Percentiles rank a stretch among this genome's conserved stretches.
Conservation (phyloP, 2,888 invertebrate genomes). For the Andrena praecox region DNA sequence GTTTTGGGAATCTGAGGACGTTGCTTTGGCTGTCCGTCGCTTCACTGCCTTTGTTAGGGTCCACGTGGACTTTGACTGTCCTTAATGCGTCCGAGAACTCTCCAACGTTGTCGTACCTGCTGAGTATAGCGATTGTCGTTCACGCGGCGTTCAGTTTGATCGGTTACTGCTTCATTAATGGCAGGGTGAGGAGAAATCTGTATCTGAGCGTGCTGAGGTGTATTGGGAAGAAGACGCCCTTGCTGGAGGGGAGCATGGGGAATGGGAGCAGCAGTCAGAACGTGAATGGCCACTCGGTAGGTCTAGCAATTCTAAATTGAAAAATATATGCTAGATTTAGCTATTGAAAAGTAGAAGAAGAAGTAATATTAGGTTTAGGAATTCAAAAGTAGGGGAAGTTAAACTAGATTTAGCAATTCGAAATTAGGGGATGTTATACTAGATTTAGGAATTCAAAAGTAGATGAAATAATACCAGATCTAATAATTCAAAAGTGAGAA, state of each 20-base stretch:
- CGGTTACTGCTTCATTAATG: constrained; percentile 95
- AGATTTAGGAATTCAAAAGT: too few species aligned
- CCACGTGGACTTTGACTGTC: constrained; percentile 94
- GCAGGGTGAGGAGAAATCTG: constrained; percentile 92
- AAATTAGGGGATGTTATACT: too few species aligned
- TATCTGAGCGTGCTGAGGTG: constrained; percentile 90
- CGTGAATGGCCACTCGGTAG: constrained; percentile 88
- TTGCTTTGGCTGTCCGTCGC: constrained; percentile 95
- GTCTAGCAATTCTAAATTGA: background rate
- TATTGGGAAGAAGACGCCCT: constrained; percentile 93
- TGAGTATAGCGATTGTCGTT: constrained; percentile 91
- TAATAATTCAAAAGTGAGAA: background rate
- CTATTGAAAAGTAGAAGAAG: background rate
- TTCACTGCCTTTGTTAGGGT: constrained; percentile 93
- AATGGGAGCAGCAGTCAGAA: constrained; percentile 91
- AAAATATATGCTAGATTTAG: too few species aligned
- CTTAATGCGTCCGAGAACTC: constrained; percentile 91
- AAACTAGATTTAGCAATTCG: too few species aligned
- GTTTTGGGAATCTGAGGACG: constrained; percentile 89
- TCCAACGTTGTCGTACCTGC: constrained; percentile 90
- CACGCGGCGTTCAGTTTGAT: constrained; percentile 94
- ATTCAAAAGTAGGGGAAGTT: too few species aligned
- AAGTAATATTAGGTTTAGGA: background rate
- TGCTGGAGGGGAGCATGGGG: constrained; percentile 91
- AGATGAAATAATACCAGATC: background rate